Evolutionary conservation across 2,797 vertebrate species (phyloP).

Genomic region (Gymnopithys bicolor): DNA sequence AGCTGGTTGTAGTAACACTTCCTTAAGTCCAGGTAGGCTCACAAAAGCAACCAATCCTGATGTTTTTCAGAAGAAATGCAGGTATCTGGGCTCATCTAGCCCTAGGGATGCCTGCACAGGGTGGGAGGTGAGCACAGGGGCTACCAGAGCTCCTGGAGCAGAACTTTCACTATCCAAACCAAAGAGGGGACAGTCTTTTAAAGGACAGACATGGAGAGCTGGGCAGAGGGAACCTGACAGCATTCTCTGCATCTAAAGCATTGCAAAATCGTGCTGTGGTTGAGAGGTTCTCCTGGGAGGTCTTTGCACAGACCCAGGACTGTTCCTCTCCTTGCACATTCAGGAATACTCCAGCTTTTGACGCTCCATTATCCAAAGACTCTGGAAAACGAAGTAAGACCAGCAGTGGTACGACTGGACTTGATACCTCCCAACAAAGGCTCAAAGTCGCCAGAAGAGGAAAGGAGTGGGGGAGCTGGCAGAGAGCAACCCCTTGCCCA

Average conservation of each 20-base stretch:
- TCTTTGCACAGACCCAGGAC: neutral
- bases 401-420: neutral
- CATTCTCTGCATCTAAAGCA: neutral
- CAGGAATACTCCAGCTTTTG: fast-evolving
- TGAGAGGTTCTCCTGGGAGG: neutral
- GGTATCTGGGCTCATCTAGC: neutral
- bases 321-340: neutral
- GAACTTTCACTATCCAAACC: neutral
- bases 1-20: too few relatives aligned
- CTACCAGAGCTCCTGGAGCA: neutral
- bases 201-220: neutral
- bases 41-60: fast-evolving
- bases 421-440: neutral
- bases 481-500: neutral
- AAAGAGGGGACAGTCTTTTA: neutral
- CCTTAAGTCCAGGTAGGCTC: neutral
- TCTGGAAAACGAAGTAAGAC: neutral
- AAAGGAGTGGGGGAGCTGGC: neutral
- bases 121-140: neutral
- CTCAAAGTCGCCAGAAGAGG: neutral
- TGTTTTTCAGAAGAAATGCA: neutral
- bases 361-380: neutral
- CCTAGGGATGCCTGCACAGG: neutral
- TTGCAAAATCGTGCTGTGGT: fast-evolving
- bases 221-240: neutral